These are phyloP conservation scores for Listronotus bonariensis DNA, from an alignment of 1,140 invertebrate species.

Conservation along the genomic window DNA sequence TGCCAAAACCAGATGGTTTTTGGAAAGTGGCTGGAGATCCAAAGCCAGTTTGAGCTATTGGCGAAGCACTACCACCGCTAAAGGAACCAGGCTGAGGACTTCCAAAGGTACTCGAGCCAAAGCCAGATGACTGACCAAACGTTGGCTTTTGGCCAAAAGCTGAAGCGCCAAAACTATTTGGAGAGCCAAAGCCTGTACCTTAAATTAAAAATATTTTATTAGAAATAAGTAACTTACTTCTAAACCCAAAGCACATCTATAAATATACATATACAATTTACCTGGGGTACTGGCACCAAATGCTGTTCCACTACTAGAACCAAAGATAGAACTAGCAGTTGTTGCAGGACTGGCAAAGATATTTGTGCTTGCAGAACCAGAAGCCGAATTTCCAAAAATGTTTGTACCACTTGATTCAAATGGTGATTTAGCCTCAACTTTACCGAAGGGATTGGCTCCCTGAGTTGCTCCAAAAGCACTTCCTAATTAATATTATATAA, in stretches of 20 bases:
- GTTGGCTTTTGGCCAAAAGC: constrained; percentile 38
- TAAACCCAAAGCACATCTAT: too few relatives aligned
- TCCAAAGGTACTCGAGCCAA: constrained; percentile 41
- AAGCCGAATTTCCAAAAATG: constrained; percentile 6
- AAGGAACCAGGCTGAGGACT: constrained; percentile 42
- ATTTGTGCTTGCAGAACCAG: constrained; percentile 1
- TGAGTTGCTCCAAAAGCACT: constrained; percentile 13
- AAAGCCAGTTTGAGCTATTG: constrained; percentile 54
- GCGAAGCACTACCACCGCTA: constrained; percentile 48
- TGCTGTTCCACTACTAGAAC: constrained; percentile 14
- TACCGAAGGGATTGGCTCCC: constrained; percentile 42
- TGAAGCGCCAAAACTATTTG: constrained; percentile 14
- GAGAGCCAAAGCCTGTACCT: constrained; percentile 9
- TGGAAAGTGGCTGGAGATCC: constrained; percentile 45
- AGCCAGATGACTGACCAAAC: constrained; percentile 34
- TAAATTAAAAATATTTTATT: too few relatives aligned
- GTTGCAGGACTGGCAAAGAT: constrained; percentile 25
- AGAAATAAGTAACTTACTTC: too few relatives aligned
- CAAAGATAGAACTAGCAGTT: constrained; percentile 35
- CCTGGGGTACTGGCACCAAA: constrained; percentile 22
- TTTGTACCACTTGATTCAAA: constrained; percentile 28
- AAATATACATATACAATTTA: constrained; percentile 14
- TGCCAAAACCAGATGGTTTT: constrained; percentile 55
- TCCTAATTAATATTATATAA: background rate
- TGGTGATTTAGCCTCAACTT: constrained; percentile 37